Percentiles rank a stretch among this genome's conserved stretches.
Evolutionary conservation across 2,888 invertebrate genomes (phyloP).

Genomic region (Mimachlamys varia): DNA sequence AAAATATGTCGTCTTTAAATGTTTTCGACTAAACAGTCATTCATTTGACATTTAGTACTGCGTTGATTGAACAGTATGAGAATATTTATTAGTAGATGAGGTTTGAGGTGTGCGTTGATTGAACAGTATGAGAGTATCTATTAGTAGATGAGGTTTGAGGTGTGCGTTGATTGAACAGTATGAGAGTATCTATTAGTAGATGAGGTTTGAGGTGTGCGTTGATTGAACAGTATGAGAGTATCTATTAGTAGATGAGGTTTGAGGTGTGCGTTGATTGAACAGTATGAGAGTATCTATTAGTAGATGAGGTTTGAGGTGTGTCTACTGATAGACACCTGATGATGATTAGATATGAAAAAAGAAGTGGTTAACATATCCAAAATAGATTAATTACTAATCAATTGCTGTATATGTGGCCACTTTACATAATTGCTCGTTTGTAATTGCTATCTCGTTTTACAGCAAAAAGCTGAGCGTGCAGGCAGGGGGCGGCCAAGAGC

Average conservation of each 20-base stretch:
- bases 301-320: not conserved
- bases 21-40: no score
- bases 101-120: not conserved
- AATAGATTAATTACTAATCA: no score
- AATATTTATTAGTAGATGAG: not conserved
- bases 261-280: not conserved
- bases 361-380: no score
- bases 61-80: not conserved
- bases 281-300: not conserved
- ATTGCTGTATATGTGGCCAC: no score
- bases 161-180: not conserved
- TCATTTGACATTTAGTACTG: not conserved
- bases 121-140: not conserved
- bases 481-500: slow-evolving; percentile 55
- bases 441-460: slow-evolving; percentile 38
- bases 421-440: not conserved
- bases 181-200: not conserved
- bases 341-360: no score
- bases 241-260: not conserved
- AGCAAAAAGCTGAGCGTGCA: slow-evolving; percentile 68
- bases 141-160: not conserved
- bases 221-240: not conserved
- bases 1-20: no score
- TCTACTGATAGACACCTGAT: no score
- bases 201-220: not conserved